A percentile compares a stretch with the other conserved stretches of the same genome.
Evolutionary conservation across 2,797 vertebrate genomes (phyloP).

Genomic region (Orestias chungarensis): DNA sequence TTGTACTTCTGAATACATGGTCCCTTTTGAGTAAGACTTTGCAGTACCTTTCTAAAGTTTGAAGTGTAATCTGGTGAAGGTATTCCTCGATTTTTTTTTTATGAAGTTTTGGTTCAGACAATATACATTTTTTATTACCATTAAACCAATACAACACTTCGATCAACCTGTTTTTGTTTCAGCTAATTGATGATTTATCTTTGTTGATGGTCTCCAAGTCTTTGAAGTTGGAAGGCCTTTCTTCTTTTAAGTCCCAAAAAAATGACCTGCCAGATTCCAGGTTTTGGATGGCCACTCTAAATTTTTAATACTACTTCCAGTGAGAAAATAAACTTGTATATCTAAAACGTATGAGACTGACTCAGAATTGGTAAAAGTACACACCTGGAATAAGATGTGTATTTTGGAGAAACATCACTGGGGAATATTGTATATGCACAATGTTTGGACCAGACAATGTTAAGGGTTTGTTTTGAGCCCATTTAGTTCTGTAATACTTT

Average conservation of each 20-base stretch:
- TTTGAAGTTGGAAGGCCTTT: neutral
- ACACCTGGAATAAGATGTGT: no score
- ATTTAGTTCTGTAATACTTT: neutral
- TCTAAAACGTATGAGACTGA: neutral
- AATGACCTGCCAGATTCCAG: neutral
- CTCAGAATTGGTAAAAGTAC: neutral
- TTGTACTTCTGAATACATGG: no score
- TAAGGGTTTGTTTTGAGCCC: neutral
- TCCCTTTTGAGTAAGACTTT: no score
- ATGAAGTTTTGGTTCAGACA: no score
- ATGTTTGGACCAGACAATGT: neutral
- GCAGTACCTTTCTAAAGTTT: no score
- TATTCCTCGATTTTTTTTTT: no score
- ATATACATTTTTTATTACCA: neutral
- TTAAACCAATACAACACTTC: neutral
- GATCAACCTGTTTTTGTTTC: neutral
- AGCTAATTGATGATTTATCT: neutral
- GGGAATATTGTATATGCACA: neutral
- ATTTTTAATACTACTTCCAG: neutral
- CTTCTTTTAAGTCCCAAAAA: no score
- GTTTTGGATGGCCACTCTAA: neutral
- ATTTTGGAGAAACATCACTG: neutral
- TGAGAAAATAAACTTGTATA: neutral
- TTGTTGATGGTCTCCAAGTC: neutral
- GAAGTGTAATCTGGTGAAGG: no score